Base-by-base conservation (phyloP, 2,113 vertebrate genomes). In the Lepus americanus region DNA sequence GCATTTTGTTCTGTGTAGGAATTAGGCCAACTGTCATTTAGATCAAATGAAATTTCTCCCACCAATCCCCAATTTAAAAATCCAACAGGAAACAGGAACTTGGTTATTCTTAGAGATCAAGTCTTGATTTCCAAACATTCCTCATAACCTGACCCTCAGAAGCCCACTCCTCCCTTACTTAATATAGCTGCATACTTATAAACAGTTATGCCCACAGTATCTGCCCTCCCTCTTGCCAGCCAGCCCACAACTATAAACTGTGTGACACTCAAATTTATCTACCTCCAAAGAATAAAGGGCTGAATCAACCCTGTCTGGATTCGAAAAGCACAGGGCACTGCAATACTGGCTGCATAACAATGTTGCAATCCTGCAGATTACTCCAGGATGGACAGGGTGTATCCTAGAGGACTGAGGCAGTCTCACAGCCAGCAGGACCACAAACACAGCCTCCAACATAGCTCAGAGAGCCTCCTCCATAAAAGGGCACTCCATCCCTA, bases 201-300 rank as follows among this genome's bases (percentile, higher is more conserved):
- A 51, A 92, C 63, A 97, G 91, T 66, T 33, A 97, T 25, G 55
- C 97, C 97, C 97, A 96, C 67, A 61, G 73, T 89, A 89, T n/a
- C 94, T 95, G 84, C 97, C 96, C 96, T 83, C 97, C 97, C 97
- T 96, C 95, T 80, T 91, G 94, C 87, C 96, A 97, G 95, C 95
- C 94, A 97, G 96, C 96, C 97, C 96, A 96, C 96, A 96, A 91
- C 96, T 97, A 89, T 78, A 95, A 96, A 97, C 95, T 97, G 96
- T 96, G 95, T 96, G 96, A 97, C 95, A 96, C 95, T 97, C 97
- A 97, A 97, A 97, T 97, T 96, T 95, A 97, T 97, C 97, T 97
- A 97, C 97, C 95, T 97, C 97, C 96, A 97, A 96, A 97, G 95
- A 96, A 95, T 97, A 96, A 97, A 97, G 95, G 97, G 96, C 96